Evolutionary conservation across 2,797 vertebrate genomes (phyloP), one percentile per base, ranked within the genome.

Genomic region (Leucoraja ocellata): DNA sequence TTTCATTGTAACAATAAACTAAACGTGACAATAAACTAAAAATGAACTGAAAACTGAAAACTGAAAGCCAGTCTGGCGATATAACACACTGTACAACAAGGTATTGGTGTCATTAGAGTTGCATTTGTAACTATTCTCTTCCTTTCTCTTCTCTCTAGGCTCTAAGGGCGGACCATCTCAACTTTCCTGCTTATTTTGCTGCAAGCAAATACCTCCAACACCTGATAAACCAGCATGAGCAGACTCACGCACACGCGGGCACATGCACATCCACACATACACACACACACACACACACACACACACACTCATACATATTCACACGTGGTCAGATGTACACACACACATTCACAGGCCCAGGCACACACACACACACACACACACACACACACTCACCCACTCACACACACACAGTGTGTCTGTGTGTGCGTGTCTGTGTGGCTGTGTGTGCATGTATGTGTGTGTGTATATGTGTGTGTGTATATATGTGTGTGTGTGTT

Each of bases 181-280:
- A 68, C 84, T 88, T 88, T 65, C 84, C 84, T 88, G 61, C 10
- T 1, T 68, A n/a, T 88, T 36, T 88, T 10, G 84, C 84, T 88
- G n/a, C 84, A 68, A 88, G 84, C 84, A 88, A 88, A 88, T 88
- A 88, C 11, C 68, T 88, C n/a, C 9, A 88, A 88, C 16, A 88
- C 63, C 84, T 68, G 63, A 68, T 63, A 65, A 88, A 68, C 84
- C 36, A 79, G 36, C 16, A 79, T 36, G 18, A 36, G 32, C 80
- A 83, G 21, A 58, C 16, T 23, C n/a, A 78, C 18, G 4, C 0
- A 78, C 1, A 2, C n/a, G 7, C 4, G 4, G 4, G 46, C 46
- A 54, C 23, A 18, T 1, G 5, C 23, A 21, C 18, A 74, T 11
- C 0, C 74, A 77, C 23, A 76, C 1, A 9, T 10, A 77, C 77